phyloP scores from a whole-genome alignment of 2,888 invertebrate species.

The Mactromeris polynyma region DNA sequence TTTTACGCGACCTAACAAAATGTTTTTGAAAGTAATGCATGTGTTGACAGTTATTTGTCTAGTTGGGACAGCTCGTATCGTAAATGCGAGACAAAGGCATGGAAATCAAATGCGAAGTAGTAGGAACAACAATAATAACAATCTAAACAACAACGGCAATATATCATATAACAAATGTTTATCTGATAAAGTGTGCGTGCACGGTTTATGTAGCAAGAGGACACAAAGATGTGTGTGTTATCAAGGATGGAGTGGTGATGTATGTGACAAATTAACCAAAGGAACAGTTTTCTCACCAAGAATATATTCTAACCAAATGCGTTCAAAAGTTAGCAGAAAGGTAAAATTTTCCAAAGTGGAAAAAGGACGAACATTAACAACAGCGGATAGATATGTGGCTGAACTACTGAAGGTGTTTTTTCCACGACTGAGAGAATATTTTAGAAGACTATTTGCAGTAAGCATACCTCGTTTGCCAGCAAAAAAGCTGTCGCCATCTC shows the following conservation, averaged over 20 bases:
- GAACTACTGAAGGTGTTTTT: conserved; percentile 28
- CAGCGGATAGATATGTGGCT: conserved; percentile 15
- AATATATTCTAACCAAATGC: not conserved
- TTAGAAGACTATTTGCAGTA: conserved; percentile 18
- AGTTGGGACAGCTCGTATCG: not conserved
- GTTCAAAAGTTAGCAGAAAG: not conserved
- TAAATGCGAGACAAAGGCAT: not conserved
- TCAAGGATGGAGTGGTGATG: conserved; percentile 30
- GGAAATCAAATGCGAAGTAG: not conserved
- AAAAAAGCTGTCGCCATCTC: not conserved
- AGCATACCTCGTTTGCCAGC: not conserved
- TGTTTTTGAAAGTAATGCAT: not conserved
- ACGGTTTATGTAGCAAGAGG: conserved; percentile 28
- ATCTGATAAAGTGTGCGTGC: conserved; percentile 13
- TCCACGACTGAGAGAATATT: conserved; percentile 29
- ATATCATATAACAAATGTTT: conserved; percentile 37
- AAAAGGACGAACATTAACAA: not conserved
- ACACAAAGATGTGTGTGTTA: conserved; percentile 20
- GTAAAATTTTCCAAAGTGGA: not conserved
- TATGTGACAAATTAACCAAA: not conserved
- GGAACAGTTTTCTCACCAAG: conserved; percentile 16
- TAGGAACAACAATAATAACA: not conserved
- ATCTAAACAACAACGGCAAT: not conserved
- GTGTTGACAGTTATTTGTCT: not conserved
- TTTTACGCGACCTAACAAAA: not conserved